These are phyloP conservation scores for Monochamus alternatus DNA, from an alignment of 2,888 invertebrate species.

Conservation along the genomic window DNA sequence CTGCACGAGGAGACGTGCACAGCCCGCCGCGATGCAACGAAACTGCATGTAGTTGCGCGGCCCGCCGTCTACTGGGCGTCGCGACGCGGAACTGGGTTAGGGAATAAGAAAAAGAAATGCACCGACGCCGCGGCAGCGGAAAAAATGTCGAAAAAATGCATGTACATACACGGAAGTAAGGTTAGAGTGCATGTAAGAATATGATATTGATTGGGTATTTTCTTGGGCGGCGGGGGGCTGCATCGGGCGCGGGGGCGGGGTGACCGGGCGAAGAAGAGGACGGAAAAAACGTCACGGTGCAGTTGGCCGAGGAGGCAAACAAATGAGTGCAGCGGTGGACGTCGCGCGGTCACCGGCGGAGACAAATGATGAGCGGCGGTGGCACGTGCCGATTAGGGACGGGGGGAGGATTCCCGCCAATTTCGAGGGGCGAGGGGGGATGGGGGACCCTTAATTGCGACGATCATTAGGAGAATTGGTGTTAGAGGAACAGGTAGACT, in stretches of 20 bases:
- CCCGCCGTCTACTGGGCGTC: conserved; percentile 69
- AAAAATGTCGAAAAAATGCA: conserved; percentile 69
- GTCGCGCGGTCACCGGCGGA: conserved; percentile 53
- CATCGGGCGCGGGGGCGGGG: conserved; percentile 35
- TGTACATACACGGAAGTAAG: conserved; percentile 72
- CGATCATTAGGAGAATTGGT: too few relatives aligned
- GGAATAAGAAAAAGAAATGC: conserved; percentile 69
- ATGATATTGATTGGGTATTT: conserved; percentile 71
- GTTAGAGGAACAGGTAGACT: too few relatives aligned
- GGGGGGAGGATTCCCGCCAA: conserved; percentile 26
- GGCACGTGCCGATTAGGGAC: conserved; percentile 53
- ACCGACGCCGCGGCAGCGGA: conserved; percentile 60
- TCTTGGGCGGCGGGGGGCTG: conserved; percentile 60
- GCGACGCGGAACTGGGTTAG: conserved; percentile 70
- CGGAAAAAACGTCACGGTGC: conserved; percentile 51
- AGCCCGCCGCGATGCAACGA: conserved; percentile 54
- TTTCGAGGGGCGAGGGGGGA: conserved; percentile 10
- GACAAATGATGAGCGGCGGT: conserved; percentile 50
- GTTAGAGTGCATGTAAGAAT: conserved; percentile 69
- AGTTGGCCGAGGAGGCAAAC: conserved; percentile 56
- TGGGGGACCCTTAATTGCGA: too few relatives aligned
- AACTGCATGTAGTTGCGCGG: conserved; percentile 68
- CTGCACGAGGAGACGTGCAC: conserved; percentile 44
- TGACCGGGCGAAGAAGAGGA: conserved; percentile 45
- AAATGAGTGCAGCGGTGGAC: conserved; percentile 57